Evolutionary conservation across 2,888 invertebrate genomes (phyloP), one percentile per base, ranked within the genome.

Genomic region (Panorpa germanica): DNA sequence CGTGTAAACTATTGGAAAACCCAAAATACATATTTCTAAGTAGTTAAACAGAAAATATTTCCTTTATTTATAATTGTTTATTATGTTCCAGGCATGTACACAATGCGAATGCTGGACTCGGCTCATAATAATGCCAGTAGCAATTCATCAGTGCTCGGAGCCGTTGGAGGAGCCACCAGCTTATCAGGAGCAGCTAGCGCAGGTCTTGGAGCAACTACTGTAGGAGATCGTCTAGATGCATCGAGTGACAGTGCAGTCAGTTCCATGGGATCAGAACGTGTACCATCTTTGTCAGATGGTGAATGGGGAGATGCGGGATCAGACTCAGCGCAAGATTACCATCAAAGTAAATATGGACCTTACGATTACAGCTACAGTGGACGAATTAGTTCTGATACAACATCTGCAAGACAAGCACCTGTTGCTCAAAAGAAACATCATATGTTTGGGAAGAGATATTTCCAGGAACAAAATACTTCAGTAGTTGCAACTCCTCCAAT

Each of bases 161-260:
- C 41, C 16, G 50, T 53, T 28, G 52, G 52, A 37, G 47, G 49
- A 43, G 42, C 37, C 22, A 40, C 29, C 25, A 35, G 33, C 40
- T 31, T 40, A 35, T 33, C 33, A 20, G 32, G 33, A 33, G 35
- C 23, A 35, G 34, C 43, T 43, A 32, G 42, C 42, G 26, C 41
- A 41, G 16, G 39, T 41, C 7, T 43, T 49, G 35, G 48, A 8
- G 26, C 25, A 15, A 29, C 34, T 4, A 48, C 55, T 23, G 67
- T 65, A 41, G 57, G 53, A 53, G 74, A 80, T 53, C 67, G 76
- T 5, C 65, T 76, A 55, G 80, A 88, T 49, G 80, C 83, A 0
- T 82, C 82, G 10, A 83, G 82, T 32, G 88, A 88, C 53, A 85
- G 85, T 45, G 86, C 86, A 2, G 86, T 86, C 19, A 86, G 86